Conservation (phyloP, 2,113 vertebrate species). For the Alexandromys fortis region DNA sequence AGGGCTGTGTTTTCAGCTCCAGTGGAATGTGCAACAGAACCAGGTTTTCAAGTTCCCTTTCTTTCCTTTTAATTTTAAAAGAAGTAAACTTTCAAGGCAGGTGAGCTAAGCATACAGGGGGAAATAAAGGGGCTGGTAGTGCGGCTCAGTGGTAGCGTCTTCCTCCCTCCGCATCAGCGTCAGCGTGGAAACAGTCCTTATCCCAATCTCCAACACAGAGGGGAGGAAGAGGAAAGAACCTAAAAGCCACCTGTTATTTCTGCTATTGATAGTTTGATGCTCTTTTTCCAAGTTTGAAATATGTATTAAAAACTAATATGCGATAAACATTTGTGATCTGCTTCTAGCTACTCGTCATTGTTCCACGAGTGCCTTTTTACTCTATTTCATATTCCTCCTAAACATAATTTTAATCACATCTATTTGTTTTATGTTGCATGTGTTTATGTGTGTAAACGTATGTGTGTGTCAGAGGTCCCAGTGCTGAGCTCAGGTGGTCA, state of each 20-base stretch:
- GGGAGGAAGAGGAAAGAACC: neutral
- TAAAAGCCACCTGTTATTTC: conserved; percentile 20
- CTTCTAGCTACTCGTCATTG: neutral
- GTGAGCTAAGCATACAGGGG: neutral
- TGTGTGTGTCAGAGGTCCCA: neutral
- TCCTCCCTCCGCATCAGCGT: too few species aligned
- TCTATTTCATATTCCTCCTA: conserved; percentile 13
- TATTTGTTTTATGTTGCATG: neutral
- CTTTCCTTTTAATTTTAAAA: conserved; percentile 20
- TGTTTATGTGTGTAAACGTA: neutral
- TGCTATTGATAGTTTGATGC: neutral
- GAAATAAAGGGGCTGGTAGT: neutral
- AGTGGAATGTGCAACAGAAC: neutral
- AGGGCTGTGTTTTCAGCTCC: neutral
- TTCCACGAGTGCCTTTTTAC: neutral
- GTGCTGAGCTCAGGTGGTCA: neutral
- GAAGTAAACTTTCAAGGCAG: neutral
- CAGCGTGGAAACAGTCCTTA: too few species aligned
- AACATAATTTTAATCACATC: neutral
- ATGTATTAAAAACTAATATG: neutral
- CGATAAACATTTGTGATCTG: neutral
- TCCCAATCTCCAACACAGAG: neutral
- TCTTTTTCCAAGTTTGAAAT: conserved; percentile 26
- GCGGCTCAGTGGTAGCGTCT: neutral
- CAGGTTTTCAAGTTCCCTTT: neutral